phyloP scores from a whole-genome alignment of 2,113 vertebrate species.

The Thunnus thynnus region DNA sequence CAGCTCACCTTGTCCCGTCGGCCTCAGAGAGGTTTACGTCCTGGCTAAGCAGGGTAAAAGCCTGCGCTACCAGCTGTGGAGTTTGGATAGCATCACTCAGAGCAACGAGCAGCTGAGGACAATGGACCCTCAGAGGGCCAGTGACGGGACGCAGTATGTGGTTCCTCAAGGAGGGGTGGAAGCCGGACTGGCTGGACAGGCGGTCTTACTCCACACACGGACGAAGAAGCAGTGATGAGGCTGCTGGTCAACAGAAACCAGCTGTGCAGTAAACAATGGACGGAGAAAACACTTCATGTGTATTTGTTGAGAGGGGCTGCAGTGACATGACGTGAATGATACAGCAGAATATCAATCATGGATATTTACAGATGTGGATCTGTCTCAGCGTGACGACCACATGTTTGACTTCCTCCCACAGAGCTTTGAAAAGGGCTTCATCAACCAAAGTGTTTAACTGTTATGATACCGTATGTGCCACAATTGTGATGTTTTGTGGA shows the following conservation, averaged over 20 bases:
- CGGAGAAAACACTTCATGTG: no score
- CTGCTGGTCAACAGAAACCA: neutral
- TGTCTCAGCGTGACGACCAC: neutral
- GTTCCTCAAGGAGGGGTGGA: slow-evolving; percentile 87
- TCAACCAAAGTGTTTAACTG: neutral
- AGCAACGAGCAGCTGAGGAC: slow-evolving; percentile 90
- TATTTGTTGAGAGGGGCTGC: no score
- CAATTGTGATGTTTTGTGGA: no score
- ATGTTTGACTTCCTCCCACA: neutral
- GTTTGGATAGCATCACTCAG: slow-evolving; percentile 77
- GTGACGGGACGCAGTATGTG: slow-evolving; percentile 85
- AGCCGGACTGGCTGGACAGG: slow-evolving; percentile 88
- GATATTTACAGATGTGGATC: neutral
- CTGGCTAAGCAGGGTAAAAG: slow-evolving; percentile 93
- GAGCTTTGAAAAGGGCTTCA: neutral
- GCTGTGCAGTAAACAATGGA: neutral
- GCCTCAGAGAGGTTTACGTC: slow-evolving; percentile 76
- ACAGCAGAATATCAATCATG: no score
- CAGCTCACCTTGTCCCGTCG: slow-evolving; percentile 36
- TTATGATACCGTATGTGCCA: neutral
- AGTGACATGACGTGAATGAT: neutral
- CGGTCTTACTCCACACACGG: slow-evolving; percentile 83
- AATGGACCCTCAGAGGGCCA: slow-evolving; percentile 86
- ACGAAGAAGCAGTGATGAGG: slow-evolving; percentile 32
- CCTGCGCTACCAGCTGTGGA: slow-evolving; percentile 91